A percentile compares a stretch with the other conserved stretches of the same genome.
Evolutionary conservation across 2,113 vertebrate genomes (phyloP).

Genomic region (Corydoras maculifer): DNA sequence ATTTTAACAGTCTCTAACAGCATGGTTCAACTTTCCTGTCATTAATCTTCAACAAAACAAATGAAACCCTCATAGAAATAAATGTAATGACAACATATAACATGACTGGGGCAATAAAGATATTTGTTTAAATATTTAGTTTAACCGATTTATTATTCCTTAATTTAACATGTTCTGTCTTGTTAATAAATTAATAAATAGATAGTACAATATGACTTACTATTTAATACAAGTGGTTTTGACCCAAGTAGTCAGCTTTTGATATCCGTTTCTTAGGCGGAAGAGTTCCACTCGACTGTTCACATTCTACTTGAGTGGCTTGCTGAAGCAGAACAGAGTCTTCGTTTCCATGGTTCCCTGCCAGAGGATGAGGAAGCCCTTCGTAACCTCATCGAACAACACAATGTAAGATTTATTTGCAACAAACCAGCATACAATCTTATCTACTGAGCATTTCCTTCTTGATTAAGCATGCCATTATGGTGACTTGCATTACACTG

Average conservation of each 20-base stretch:
- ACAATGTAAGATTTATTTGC: constrained; percentile 69
- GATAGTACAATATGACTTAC: too few species aligned
- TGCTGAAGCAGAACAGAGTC: constrained; percentile 88
- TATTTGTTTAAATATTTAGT: too few species aligned
- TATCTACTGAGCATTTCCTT: not conserved
- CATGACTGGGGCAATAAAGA: too few species aligned
- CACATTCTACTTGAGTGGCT: constrained; percentile 93
- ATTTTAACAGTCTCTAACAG: too few species aligned
- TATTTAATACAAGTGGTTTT: too few species aligned
- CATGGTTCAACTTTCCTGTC: too few species aligned
- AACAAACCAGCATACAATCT: not conserved
- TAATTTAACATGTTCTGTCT: too few species aligned
- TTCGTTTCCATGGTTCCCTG: constrained; percentile 89
- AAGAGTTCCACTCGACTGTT: constrained; percentile 93
- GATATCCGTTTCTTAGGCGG: constrained; percentile 67
- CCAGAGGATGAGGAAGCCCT: constrained; percentile 93
- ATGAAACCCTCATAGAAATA: too few species aligned
- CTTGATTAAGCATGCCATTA: constrained; percentile 22
- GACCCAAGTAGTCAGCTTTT: not conserved
- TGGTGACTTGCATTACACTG: constrained; percentile 33
- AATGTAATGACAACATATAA: too few species aligned
- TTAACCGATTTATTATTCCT: too few species aligned
- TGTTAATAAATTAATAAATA: too few species aligned
- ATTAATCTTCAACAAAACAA: too few species aligned
- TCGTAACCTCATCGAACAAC: constrained; percentile 80